Evolutionary conservation across 2,797 vertebrate genomes (phyloP).

Genomic region (Centropyge bicolor): DNA sequence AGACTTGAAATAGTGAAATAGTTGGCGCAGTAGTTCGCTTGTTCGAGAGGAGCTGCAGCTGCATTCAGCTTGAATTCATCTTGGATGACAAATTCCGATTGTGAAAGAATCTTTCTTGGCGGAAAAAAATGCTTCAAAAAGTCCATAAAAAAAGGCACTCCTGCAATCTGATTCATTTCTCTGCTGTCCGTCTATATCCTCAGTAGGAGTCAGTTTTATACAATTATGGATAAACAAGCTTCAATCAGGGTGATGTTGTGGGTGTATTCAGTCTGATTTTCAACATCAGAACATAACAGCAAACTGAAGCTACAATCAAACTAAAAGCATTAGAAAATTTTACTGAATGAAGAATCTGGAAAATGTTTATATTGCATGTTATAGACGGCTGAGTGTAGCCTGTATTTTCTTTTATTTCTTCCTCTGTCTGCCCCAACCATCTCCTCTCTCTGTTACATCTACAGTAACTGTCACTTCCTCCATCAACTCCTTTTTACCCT

Average conservation of each 20-base stretch:
- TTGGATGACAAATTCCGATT: slow-evolving; percentile 1
- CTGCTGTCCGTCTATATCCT: slow-evolving; percentile 9
- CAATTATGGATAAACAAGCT: slow-evolving; percentile 4
- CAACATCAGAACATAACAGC: slow-evolving; percentile 3
- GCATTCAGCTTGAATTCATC: neutral
- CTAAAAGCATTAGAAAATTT: slow-evolving; percentile 21
- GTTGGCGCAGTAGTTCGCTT: neutral
- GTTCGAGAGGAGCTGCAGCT: slow-evolving; percentile 13
- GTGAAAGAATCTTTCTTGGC: neutral
- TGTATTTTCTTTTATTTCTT: slow-evolving; percentile 6
- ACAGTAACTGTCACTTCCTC: slow-evolving; percentile 17
- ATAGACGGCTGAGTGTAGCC: neutral
- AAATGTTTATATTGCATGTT: slow-evolving; percentile 2
- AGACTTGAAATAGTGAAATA: neutral
- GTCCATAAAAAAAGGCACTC: neutral
- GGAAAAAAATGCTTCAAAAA: too few species aligned
- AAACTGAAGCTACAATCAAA: slow-evolving; percentile 9
- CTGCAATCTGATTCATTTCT: neutral
- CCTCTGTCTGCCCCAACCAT: neutral
- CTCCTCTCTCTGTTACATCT: neutral
- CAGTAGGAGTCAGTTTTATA: neutral
- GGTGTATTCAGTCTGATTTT: slow-evolving; percentile 9
- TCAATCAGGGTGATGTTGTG: neutral
- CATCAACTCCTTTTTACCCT: slow-evolving; percentile 4
- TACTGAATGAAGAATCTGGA: slow-evolving; percentile 8